phyloP scores from a whole-genome alignment of 2,797 vertebrate genomes.

The Dipus sagitta region DNA sequence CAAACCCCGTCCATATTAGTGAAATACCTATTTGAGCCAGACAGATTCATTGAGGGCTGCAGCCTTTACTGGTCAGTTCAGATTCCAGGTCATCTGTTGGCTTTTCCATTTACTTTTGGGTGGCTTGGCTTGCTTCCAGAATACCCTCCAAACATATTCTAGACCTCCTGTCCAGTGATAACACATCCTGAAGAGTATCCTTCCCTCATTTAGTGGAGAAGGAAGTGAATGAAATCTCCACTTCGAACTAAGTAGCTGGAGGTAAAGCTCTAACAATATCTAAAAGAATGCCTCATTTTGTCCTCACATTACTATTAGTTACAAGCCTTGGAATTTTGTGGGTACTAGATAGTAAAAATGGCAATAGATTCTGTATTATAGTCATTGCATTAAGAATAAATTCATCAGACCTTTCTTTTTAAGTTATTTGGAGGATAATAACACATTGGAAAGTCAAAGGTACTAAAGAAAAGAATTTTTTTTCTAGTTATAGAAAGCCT shows the following conservation, averaged over 20 bases:
- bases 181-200: neutral
- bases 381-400: neutral
- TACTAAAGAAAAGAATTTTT: neutral
- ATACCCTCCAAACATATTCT: neutral
- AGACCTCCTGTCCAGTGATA: neutral
- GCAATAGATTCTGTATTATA: neutral
- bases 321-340: neutral
- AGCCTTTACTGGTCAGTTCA: neutral
- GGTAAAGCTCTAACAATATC: neutral
- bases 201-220: neutral
- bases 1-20: neutral
- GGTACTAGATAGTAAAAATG: neutral
- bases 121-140: neutral
- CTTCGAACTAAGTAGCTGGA: neutral
- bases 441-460: neutral
- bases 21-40: neutral
- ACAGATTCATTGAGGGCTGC: neutral
- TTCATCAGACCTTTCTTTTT: neutral
- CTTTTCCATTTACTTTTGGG: neutral
- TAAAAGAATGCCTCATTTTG: constrained; percentile 2
- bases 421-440: constrained; percentile 27
- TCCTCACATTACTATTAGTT: neutral
- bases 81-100: neutral
- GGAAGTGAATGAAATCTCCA: neutral
- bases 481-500: neutral